These are phyloP conservation scores for Nomada flava DNA, from an alignment of 2,888 invertebrate species.

Conservation along the genomic window DNA sequence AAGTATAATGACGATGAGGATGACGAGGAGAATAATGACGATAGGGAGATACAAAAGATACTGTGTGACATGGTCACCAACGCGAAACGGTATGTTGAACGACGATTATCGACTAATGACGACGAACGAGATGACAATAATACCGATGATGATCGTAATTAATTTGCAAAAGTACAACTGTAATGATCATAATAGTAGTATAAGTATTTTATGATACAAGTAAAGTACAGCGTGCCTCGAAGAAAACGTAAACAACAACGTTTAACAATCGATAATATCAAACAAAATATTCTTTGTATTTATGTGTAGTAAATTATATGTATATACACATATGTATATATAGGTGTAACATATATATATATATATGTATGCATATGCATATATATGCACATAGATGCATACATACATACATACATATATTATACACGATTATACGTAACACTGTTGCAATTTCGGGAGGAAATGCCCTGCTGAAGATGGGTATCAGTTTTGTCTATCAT, in stretches of 20 bases:
- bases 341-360: slow-evolving; percentile 75
- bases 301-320: slow-evolving; percentile 74
- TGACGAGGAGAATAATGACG: slow-evolving; percentile 49
- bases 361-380: slow-evolving; percentile 63
- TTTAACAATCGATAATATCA: slow-evolving; percentile 84
- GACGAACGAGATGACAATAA: slow-evolving; percentile 46
- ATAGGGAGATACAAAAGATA: slow-evolving; percentile 31
- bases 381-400: slow-evolving; percentile 41
- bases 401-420: slow-evolving; percentile 74
- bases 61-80: slow-evolving; percentile 33
- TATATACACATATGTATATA: slow-evolving; percentile 57
- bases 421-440: slow-evolving; percentile 81
- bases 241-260: slow-evolving; percentile 83
- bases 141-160: slow-evolving; percentile 49
- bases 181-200: slow-evolving; percentile 69
- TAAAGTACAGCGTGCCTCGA: slow-evolving; percentile 83
- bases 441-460: slow-evolving; percentile 64
- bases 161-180: slow-evolving; percentile 68
- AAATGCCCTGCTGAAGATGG: slow-evolving; percentile 76
- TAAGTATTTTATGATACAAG: slow-evolving; percentile 80
- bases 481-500: slow-evolving; percentile 60
- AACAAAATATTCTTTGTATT: slow-evolving; percentile 81
- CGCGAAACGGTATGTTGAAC: slow-evolving; percentile 56
- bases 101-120: slow-evolving; percentile 47
- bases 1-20: slow-evolving; percentile 55